phyloP scores from a whole-genome alignment of 2,888 invertebrate genomes.

The Aleiodes alternator region DNA sequence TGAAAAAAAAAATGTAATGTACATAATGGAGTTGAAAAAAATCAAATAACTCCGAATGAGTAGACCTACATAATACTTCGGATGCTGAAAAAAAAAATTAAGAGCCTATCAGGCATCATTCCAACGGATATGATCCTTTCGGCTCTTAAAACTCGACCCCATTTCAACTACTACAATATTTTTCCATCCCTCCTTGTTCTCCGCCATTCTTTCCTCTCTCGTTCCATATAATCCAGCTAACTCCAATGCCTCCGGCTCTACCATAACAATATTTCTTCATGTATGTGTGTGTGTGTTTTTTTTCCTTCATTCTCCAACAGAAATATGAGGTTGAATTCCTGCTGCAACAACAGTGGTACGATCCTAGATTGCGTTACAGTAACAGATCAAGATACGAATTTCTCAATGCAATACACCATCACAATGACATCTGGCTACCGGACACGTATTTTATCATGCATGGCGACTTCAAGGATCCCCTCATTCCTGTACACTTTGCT shows the following conservation, averaged over 20 bases:
- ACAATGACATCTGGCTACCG: conserved; percentile 94
- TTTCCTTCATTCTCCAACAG: conserved; percentile 75
- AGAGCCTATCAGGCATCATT: not conserved
- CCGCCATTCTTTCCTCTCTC: conserved; percentile 28
- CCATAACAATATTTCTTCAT: conserved; percentile 5
- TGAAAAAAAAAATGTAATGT: no score
- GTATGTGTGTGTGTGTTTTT: conserved; percentile 37
- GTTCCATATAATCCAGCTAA: conserved; percentile 27
- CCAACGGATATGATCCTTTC: conserved; percentile 8
- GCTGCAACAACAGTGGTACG: conserved; percentile 95
- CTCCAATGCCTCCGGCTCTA: no score
- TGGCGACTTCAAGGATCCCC: conserved; percentile 95
- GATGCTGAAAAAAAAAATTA: not conserved
- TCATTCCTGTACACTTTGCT: conserved; percentile 95
- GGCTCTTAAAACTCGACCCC: conserved; percentile 17
- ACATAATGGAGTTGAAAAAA: no score
- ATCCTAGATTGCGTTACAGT: conserved; percentile 91
- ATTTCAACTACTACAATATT: conserved; percentile 1
- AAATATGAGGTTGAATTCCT: conserved; percentile 98
- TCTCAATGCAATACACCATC: conserved; percentile 94
- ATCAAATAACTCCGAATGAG: no score
- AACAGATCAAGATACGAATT: conserved; percentile 92
- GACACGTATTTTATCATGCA: conserved; percentile 98
- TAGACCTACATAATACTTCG: no score
- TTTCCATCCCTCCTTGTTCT: conserved; percentile 5